Evolutionary conservation across 2,888 invertebrate genomes (phyloP), one percentile per base, ranked within the genome.

Genomic region (Idaea straminata): DNA sequence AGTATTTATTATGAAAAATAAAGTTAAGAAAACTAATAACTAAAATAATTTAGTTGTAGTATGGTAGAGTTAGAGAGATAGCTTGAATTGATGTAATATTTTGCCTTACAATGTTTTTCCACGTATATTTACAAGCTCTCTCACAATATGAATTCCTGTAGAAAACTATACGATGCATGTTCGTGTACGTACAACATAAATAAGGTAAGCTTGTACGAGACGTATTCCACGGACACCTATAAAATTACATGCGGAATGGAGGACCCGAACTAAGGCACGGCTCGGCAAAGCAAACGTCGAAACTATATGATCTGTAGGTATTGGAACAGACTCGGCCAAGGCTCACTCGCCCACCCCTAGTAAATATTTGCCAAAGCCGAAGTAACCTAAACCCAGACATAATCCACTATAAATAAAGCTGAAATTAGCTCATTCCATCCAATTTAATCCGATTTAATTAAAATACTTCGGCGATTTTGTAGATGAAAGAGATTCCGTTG

Each of bases 301-400:
- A 71, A 63, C 68, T 60, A 64, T 68, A 65, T 70, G 69, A 67
- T 70, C 66, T 68, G 67, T 67, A 65, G 68, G 68, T 67, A 73
- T 70, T 69, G 72, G 60, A 66, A 38, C 64, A 70, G 72, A 73
- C 70, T 72, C 64, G 74, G 72, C 74, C 76, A 78, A 77, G 74
- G 74, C 68, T 71, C 67, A 59, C 66, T 71, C 67, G 58, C 67
- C 67, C 68, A 69, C 69, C 66, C 67, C 72, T 61, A 75, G 73
- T 79, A 83, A 83, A 83, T 83, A 83, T 83, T 83, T 83, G 77
- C 77, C 69, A 65, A 47, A 47, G 10, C 10, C 47, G 47, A 47
- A 5, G 47, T 7, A 47, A 47, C 47, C 47, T 47, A 47, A 47
- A 47, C 47, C 47, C 47, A 47, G 47, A 47, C 68, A 72, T 72